Percentiles rank a stretch among this genome's conserved stretches.
These are phyloP conservation scores for Bettongia penicillata DNA, from an alignment of 2,113 vertebrate genomes.

Conservation along the genomic window DNA sequence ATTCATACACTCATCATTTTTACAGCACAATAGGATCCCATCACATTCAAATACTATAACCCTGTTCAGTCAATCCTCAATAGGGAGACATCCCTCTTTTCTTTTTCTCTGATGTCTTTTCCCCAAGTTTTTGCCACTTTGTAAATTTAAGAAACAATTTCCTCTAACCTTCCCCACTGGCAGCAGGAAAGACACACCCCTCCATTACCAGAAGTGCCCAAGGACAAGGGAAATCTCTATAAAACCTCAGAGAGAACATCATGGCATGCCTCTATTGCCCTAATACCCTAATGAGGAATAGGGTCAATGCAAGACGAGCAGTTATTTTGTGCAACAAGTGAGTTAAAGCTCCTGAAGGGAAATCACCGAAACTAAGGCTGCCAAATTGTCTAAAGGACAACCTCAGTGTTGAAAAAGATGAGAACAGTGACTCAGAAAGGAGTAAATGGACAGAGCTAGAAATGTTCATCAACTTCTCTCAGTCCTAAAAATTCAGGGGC, in stretches of 20 bases:
- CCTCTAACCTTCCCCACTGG: neutral
- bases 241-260: neutral
- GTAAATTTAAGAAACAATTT: neutral
- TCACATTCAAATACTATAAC: too few relatives aligned
- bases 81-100: neutral
- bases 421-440: neutral
- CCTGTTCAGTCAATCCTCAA: neutral
- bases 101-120: neutral
- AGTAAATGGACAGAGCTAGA: neutral
- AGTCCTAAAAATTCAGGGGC: neutral
- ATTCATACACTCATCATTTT: neutral
- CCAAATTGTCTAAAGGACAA: neutral
- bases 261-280: neutral
- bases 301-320: too few relatives aligned
- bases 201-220: neutral
- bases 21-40: neutral
- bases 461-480: neutral
- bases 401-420: neutral
- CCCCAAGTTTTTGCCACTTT: neutral
- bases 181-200: neutral
- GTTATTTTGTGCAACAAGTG: neutral
- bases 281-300: neutral
- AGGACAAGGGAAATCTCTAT: neutral
- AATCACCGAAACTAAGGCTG: neutral
- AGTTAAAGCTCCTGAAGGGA: neutral